phyloP scores from a whole-genome alignment of 2,888 invertebrate genomes.

The Polydrusus tereticollis region DNA sequence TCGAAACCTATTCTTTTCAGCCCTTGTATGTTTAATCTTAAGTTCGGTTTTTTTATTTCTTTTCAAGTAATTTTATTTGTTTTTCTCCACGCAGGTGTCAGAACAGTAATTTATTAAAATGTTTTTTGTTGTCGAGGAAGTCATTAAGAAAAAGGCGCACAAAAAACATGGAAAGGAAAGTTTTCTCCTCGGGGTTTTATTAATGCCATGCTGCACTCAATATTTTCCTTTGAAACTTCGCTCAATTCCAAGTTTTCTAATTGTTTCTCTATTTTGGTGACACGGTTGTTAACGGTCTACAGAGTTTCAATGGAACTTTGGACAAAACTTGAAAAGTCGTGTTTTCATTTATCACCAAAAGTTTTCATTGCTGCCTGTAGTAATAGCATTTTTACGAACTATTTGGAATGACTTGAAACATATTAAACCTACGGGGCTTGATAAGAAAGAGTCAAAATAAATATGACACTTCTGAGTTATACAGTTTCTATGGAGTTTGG shows the following conservation, averaged over 20 bases:
- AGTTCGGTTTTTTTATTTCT: not conserved
- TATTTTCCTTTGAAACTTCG: slow-evolving; percentile 36
- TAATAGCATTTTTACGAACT: slow-evolving; percentile 49
- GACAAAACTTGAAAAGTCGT: slow-evolving; percentile 47
- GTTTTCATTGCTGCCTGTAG: slow-evolving; percentile 41
- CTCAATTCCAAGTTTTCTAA: slow-evolving; percentile 49
- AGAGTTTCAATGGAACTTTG: slow-evolving; percentile 48
- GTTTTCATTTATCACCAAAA: slow-evolving; percentile 49
- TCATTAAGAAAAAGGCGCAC: slow-evolving; percentile 14
- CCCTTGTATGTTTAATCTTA: not conserved
- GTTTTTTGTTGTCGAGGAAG: slow-evolving; percentile 17
- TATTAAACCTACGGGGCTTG: slow-evolving; percentile 26
- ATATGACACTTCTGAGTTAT: slow-evolving; percentile 24
- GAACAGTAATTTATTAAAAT: slow-evolving; percentile 20
- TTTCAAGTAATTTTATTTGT: not conserved
- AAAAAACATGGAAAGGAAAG: slow-evolving; percentile 26
- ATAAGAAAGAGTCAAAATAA: slow-evolving; percentile 19
- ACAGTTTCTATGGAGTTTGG: not conserved
- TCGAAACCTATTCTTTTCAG: too few species aligned
- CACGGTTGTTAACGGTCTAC: slow-evolving; percentile 49
- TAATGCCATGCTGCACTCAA: slow-evolving; percentile 39
- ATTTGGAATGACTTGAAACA: slow-evolving; percentile 30
- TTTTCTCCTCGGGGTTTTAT: slow-evolving; percentile 23
- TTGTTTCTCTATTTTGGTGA: slow-evolving; percentile 49
- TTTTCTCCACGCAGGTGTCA: slow-evolving; percentile 7